These are phyloP conservation scores for Otus sunia DNA, from an alignment of 2,113 vertebrate species.

Conservation along the genomic window DNA sequence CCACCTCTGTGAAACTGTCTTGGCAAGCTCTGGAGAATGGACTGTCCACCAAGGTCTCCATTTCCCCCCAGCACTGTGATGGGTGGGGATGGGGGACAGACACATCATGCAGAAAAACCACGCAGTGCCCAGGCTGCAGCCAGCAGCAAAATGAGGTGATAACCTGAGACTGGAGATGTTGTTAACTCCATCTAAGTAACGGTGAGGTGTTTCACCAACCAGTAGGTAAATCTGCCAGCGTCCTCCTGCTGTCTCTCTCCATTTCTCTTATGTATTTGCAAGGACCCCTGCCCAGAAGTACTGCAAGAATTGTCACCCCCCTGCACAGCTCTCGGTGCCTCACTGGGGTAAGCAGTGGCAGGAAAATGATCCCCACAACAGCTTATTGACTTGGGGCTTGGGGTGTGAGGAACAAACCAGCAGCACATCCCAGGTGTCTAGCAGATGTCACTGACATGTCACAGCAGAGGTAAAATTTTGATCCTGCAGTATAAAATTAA, in stretches of 20 bases:
- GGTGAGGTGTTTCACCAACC: not conserved
- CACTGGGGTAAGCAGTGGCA: not conserved
- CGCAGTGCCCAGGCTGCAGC: not conserved
- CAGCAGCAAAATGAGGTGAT: not conserved
- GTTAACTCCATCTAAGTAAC: accelerated
- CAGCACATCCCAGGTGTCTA: not conserved
- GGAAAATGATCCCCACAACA: not conserved
- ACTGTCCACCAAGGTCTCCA: not conserved
- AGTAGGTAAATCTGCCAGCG: too few relatives aligned
- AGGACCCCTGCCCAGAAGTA: not conserved
- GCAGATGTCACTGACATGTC: not conserved
- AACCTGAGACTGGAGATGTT: too few relatives aligned
- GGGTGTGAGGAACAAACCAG: too few relatives aligned
- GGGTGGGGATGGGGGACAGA: not conserved
- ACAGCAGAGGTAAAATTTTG: not conserved
- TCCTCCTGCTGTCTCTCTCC: not conserved
- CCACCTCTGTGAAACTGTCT: not conserved
- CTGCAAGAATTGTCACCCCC: not conserved
- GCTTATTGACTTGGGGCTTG: not conserved
- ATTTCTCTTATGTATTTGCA: not conserved
- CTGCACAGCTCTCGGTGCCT: not conserved
- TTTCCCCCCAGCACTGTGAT: not conserved
- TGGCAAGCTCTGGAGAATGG: not conserved
- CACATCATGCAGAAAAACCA: not conserved
- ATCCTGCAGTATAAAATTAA: not conserved